Conservation (phyloP, 2,888 invertebrate species). For the Dryomyza anilis region DNA sequence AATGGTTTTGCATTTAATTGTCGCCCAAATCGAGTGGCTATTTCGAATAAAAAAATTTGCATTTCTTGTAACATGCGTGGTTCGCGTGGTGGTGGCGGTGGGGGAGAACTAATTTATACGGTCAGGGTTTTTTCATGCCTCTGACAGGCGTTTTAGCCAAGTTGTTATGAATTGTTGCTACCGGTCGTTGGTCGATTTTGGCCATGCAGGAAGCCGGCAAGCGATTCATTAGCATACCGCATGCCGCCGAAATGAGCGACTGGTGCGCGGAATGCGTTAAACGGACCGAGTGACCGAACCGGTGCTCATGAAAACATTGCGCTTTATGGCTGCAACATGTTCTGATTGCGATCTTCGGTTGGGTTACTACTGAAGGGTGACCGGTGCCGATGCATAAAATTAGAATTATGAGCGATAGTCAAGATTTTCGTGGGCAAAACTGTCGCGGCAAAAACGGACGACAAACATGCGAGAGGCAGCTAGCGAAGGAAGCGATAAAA, state of each 20-base stretch:
- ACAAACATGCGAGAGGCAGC: neutral
- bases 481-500: conserved; percentile 15
- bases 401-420: no score
- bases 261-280: conserved; percentile 36
- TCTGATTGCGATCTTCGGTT: neutral
- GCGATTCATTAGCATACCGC: conserved; percentile 17
- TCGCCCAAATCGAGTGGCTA: neutral
- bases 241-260: conserved; percentile 47
- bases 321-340: conserved; percentile 40
- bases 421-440: neutral
- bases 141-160: conserved; percentile 43
- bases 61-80: conserved; percentile 7
- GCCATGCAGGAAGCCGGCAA: conserved; percentile 16
- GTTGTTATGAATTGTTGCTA: neutral
- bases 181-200: neutral
- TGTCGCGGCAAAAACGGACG: neutral
- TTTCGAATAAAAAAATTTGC: no score
- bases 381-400: neutral
- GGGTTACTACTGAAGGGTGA: conserved; percentile 1
- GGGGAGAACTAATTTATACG: conserved; percentile 49
- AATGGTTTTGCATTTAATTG: neutral
- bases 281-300: neutral
- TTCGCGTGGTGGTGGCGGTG: neutral
- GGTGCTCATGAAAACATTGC: conserved; percentile 45
- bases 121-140: conserved; percentile 52